Evolutionary conservation across 2,888 invertebrate genomes (phyloP).

Genomic region (Andrena fulva): DNA sequence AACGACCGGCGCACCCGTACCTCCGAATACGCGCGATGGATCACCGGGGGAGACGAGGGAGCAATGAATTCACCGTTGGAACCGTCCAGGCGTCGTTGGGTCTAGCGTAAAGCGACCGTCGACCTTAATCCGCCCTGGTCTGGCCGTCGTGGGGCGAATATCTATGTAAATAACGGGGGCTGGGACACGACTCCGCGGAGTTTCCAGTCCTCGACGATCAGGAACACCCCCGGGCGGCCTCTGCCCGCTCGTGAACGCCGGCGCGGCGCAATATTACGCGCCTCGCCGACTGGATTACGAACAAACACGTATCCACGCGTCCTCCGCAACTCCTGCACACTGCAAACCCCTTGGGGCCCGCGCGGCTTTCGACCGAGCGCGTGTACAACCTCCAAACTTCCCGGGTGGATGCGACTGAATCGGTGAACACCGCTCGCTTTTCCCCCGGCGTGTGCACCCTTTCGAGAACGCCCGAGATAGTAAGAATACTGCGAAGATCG

Average conservation of each 20-base stretch:
- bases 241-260: conserved; percentile 22
- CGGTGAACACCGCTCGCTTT: neutral
- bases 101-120: conserved; percentile 25
- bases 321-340: neutral
- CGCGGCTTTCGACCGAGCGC: neutral
- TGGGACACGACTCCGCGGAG: neutral
- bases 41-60: conserved; percentile 19
- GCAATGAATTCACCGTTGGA: conserved; percentile 32
- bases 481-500: neutral
- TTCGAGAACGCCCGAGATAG: neutral
- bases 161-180: conserved; percentile 44
- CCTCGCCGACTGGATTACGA: conserved; percentile 10
- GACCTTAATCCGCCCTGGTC: conserved; percentile 36
- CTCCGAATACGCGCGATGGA: conserved; percentile 2
- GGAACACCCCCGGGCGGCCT: conserved; percentile 19
- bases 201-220: conserved; percentile 22
- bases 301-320: conserved; percentile 17
- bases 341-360: neutral
- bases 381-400: neutral
- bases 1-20: conserved; percentile 9
- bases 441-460: neutral
- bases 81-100: conserved; percentile 13
- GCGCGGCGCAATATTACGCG: conserved; percentile 23
- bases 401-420: neutral
- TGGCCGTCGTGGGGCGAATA: conserved; percentile 20